phyloP scores from a whole-genome alignment of 2,113 vertebrate species.

The Lepidothrix coronata region DNA sequence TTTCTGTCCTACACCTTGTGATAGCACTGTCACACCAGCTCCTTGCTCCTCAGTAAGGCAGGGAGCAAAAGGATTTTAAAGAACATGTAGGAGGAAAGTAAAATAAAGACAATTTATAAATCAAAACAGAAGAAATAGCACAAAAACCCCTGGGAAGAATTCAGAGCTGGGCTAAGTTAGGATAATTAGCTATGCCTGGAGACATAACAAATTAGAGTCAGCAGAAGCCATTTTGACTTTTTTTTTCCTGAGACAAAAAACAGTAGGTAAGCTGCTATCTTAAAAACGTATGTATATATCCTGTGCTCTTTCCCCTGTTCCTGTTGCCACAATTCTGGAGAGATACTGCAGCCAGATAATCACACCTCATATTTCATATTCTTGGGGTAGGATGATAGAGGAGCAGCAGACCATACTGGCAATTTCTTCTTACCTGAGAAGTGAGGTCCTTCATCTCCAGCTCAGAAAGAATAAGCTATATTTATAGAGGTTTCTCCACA shows the following conservation, averaged over 20 bases:
- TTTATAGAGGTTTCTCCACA: not conserved
- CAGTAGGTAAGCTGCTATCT: not conserved
- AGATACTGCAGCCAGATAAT: not conserved
- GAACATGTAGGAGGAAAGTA: not conserved
- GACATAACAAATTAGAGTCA: not conserved
- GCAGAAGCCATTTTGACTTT: not conserved
- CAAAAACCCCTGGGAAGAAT: constrained; percentile 3
- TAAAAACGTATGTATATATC: not conserved
- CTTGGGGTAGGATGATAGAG: not conserved
- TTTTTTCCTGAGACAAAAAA: not conserved
- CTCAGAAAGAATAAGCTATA: not conserved
- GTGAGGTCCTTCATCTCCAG: not conserved
- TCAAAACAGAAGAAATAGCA: constrained; percentile 28
- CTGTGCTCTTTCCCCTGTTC: not conserved
- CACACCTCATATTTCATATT: not conserved
- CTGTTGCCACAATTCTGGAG: not conserved
- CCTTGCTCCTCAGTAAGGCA: not conserved
- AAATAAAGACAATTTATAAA: constrained; percentile 26
- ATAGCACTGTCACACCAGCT: not conserved
- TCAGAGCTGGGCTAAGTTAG: not conserved
- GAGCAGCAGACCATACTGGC: not conserved
- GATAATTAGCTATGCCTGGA: constrained; percentile 30
- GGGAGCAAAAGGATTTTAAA: not conserved
- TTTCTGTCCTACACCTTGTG: not conserved
- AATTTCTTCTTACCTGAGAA: not conserved